A percentile compares a stretch with the other conserved stretches of the same genome.
Conservation (phyloP, 2,113 vertebrate genomes). For the Pycnonotus jocosus region DNA sequence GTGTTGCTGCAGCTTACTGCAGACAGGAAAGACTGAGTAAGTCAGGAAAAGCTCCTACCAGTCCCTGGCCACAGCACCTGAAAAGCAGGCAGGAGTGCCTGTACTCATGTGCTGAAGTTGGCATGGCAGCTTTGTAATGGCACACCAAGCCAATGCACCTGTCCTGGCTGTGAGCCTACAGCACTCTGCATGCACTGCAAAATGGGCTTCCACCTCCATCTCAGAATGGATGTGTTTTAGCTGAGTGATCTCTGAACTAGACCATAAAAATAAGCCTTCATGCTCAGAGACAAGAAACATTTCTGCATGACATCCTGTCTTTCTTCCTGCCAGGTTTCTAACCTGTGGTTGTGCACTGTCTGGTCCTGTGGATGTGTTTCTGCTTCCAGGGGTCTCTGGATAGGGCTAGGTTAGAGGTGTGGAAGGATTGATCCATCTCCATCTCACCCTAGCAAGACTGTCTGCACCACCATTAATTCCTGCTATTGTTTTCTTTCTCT, state of each 20-base stretch:
- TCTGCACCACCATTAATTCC: not conserved
- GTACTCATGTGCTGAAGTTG: not conserved
- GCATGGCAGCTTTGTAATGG: not conserved
- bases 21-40: not conserved
- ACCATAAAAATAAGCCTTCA: accelerated
- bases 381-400: not conserved
- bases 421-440: not conserved
- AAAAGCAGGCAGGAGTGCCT: not conserved
- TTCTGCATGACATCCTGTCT: not conserved
- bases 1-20: not conserved
- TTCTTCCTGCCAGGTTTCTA: not conserved
- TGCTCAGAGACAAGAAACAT: not conserved
- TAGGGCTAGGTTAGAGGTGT: not conserved
- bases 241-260: not conserved
- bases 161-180: not conserved
- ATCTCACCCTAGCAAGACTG: not conserved
- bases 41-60: not conserved
- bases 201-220: not conserved
- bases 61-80: not conserved
- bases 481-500: not conserved
- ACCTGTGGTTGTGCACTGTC: not conserved
- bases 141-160: not conserved
- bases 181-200: not conserved
- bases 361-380: not conserved
- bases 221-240: not conserved